Evolutionary conservation across 53 echinoderm and acorn worm species (phyloP).

Genomic region (Pentamera pediparva): DNA sequence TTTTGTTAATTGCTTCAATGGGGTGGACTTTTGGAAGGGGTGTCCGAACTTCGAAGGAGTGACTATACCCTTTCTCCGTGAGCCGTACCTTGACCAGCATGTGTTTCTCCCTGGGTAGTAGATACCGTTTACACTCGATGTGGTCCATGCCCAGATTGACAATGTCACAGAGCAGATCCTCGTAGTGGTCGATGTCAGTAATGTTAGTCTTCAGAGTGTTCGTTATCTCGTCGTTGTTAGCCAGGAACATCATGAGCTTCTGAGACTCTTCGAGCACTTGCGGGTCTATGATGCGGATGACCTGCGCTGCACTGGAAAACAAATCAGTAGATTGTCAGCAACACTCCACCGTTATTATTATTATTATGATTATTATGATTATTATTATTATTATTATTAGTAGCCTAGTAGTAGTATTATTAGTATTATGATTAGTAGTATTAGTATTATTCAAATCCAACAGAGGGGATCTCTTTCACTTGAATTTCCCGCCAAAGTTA

Average conservation of each 20-base stretch:
- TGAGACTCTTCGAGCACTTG: background rate
- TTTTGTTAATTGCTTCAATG: no score
- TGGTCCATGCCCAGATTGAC: background rate
- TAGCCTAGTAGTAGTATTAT: no score
- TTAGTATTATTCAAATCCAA: no score
- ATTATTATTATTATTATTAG: no score
- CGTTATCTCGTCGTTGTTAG: background rate
- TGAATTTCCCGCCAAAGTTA: no score
- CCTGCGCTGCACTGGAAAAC: background rate
- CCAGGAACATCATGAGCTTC: background rate
- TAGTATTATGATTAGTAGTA: no score
- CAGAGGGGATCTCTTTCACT: no score
- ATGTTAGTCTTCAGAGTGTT: background rate
- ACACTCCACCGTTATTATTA: no score
- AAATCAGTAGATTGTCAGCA: background rate
- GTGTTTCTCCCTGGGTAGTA: constrained; percentile 20
- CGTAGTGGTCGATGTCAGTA: background rate
- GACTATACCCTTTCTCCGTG: no score
- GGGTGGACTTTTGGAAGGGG: no score
- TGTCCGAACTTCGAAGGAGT: no score
- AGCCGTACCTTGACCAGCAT: constrained; percentile 27
- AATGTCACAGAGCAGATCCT: constrained; percentile 19
- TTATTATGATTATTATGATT: no score
- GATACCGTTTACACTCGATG: constrained; percentile 4
- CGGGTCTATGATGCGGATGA: background rate